These are phyloP conservation scores for Phaethornis superciliosus DNA, from an alignment of 2,113 vertebrate genomes.

Conservation along the genomic window DNA sequence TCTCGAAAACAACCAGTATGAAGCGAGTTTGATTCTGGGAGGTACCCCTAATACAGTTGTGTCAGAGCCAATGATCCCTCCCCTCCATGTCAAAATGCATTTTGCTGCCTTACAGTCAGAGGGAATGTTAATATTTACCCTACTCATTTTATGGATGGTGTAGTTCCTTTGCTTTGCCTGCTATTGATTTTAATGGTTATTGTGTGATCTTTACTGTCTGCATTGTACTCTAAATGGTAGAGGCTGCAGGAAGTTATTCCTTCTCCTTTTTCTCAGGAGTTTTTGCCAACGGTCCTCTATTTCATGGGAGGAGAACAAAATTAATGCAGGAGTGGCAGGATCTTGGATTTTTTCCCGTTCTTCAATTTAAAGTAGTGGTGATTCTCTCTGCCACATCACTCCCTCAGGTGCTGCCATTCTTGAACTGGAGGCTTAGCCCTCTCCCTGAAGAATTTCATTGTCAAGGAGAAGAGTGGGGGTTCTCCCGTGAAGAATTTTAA, in stretches of 20 bases:
- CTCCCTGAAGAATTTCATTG: constrained; percentile 56
- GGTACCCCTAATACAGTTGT: neutral
- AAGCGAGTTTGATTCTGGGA: neutral
- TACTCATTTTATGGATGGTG: neutral
- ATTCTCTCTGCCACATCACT: constrained; percentile 33
- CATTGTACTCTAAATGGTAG: neutral
- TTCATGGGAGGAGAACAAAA: neutral
- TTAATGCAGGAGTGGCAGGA: neutral
- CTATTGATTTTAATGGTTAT: neutral
- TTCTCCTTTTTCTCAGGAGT: neutral
- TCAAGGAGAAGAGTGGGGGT: constrained; percentile 40
- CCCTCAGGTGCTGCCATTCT: constrained; percentile 57
- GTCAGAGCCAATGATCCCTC: neutral
- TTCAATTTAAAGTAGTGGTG: constrained; percentile 15
- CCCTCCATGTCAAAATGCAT: neutral
- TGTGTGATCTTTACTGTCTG: neutral
- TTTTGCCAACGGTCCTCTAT: neutral
- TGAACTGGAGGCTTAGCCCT: constrained; percentile 49
- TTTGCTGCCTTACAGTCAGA: neutral
- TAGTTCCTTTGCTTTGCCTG: neutral
- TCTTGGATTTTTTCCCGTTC: constrained; percentile 9
- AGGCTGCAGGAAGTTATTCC: neutral
- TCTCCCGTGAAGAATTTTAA: constrained; percentile 64
- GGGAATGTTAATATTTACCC: neutral
- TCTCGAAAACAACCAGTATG: neutral